Percentiles rank a stretch among this genome's conserved stretches.
phyloP scores from a whole-genome alignment of 2,113 vertebrate genomes.

The Balaeniceps rex region DNA sequence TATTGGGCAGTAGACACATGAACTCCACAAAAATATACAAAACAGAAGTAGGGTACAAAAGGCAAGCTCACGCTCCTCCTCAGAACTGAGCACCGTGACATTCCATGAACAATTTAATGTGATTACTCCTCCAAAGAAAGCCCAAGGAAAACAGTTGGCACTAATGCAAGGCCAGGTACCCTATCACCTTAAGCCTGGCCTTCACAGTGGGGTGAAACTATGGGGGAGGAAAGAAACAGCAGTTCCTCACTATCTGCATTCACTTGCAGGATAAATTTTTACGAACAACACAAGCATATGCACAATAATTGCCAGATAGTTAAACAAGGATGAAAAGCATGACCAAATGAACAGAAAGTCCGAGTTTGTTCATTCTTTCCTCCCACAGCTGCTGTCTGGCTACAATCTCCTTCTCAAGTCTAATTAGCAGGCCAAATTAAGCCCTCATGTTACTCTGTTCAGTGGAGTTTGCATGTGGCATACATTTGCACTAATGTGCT shows the following conservation, averaged over 20 bases:
- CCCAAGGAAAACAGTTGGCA: conserved; percentile 47
- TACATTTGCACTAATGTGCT: background rate
- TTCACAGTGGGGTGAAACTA: background rate
- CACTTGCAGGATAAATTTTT: background rate
- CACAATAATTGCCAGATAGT: background rate
- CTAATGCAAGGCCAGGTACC: background rate
- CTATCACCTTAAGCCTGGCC: background rate
- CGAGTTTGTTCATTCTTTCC: background rate
- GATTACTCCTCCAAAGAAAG: conserved; percentile 37
- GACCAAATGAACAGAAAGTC: background rate
- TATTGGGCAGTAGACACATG: conserved; percentile 47
- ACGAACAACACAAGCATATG: background rate
- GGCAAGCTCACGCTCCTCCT: conserved; percentile 1
- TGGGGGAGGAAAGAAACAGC: background rate
- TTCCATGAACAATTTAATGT: conserved; percentile 54
- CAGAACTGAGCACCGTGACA: conserved; percentile 7
- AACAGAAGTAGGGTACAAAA: conserved; percentile 56
- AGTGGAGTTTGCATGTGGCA: background rate
- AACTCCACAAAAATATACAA: conserved; percentile 58
- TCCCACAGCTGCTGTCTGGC: background rate
- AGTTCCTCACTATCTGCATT: background rate
- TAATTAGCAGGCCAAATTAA: conserved; percentile 29
- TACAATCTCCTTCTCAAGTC: background rate
- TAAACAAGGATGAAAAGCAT: background rate
- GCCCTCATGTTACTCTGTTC: background rate